A percentile compares a stretch with the other conserved stretches of the same genome.
Evolutionary conservation across 2,888 invertebrate genomes (phyloP).

Genomic region (Tupiocoris notatus): DNA sequence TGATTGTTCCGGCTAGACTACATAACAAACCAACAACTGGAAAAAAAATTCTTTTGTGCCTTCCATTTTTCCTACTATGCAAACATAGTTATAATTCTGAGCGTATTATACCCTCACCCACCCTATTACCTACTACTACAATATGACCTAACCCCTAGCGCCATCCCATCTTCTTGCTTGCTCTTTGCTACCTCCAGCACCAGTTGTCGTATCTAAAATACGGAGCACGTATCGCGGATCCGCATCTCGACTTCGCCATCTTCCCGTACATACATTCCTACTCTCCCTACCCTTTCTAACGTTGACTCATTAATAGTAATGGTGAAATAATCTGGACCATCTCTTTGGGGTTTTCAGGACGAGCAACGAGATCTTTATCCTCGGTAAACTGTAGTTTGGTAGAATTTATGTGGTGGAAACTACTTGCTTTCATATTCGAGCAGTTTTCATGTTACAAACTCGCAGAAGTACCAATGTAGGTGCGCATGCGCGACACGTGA

Average conservation of each 20-base stretch:
- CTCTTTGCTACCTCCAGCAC: not conserved
- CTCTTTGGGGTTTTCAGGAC: not conserved
- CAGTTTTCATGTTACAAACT: not conserved
- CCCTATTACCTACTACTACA: no score
- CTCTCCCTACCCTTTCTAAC: not conserved
- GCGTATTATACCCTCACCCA: no score
- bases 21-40: no score
- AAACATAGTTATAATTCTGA: no score
- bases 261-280: not conserved
- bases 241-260: not conserved
- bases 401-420: not conserved
- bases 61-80: no score
- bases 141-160: no score
- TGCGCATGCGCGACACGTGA: no score
- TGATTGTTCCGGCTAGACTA: no score
- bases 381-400: not conserved
- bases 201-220: not conserved
- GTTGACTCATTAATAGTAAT: conserved; percentile 21
- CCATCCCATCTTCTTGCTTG: not conserved
- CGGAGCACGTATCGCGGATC: conserved; percentile 23
- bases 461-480: no score
- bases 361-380: not conserved
- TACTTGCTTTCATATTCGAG: not conserved
- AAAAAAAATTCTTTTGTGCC: no score
- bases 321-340: conserved; percentile 1